Percentiles rank a stretch among this genome's conserved stretches.
phyloP scores from a whole-genome alignment of 2,888 invertebrate species.

The Lysandra coridon region DNA sequence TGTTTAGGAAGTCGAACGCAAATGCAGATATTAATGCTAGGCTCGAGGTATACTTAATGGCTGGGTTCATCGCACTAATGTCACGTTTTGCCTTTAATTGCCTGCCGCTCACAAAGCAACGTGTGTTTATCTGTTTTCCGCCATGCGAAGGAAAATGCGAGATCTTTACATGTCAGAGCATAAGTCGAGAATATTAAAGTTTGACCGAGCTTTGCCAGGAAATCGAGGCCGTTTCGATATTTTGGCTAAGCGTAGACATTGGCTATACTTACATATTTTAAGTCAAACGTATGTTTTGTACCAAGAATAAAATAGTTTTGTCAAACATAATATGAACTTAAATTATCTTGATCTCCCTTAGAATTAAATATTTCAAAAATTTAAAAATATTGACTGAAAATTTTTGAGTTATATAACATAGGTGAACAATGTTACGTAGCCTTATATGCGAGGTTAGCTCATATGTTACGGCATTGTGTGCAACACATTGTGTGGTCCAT shows the following conservation, averaged over 20 bases:
- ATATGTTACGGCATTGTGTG: constrained; percentile 59
- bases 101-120: constrained; percentile 62
- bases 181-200: neutral
- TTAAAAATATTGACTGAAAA: neutral
- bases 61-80: constrained; percentile 73
- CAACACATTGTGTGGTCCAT: constrained; percentile 80
- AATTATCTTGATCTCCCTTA: too few relatives aligned
- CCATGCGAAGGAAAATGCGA: constrained; percentile 43
- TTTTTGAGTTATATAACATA: constrained; percentile 58
- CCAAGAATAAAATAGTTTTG: neutral
- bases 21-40: constrained; percentile 77
- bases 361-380: too few relatives aligned
- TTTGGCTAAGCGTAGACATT: neutral
- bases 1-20: constrained; percentile 77
- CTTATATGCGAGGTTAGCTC: constrained; percentile 52
- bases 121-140: constrained; percentile 65
- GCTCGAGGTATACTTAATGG: constrained; percentile 67
- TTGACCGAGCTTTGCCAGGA: neutral
- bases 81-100: constrained; percentile 79
- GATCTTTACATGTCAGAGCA: neutral
- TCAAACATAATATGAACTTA: neutral
- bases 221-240: neutral
- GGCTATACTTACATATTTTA: too few relatives aligned
- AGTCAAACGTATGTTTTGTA: neutral
- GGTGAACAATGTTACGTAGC: constrained; percentile 37